Evolutionary conservation across 2,888 invertebrate species (phyloP), one percentile per base, ranked within the genome.

Genomic region (Lamproptera curius): DNA sequence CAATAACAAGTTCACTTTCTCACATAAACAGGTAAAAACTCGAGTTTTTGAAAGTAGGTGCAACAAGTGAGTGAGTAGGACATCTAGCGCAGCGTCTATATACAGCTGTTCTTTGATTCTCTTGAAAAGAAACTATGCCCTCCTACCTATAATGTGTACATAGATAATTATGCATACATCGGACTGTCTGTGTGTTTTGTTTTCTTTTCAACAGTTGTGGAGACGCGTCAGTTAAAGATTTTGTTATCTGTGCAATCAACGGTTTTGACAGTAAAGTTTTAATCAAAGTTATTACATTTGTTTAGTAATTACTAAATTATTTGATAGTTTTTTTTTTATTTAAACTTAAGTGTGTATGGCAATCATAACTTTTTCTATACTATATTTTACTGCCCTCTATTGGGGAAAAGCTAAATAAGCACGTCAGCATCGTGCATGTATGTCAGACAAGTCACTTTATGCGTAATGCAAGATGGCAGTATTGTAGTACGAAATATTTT

Each of bases 11-110:
- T 69, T 75, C 72, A 79, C 83, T 83, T 81, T 82, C 75, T 75
- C 76, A 73, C 65, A 65, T 70, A 76, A 58, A 74, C 70, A 72
- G 66, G 71, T 73, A 71, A 75, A 76, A 62, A 70, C 67, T 63
- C 64, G 62, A 70, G 55, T 63, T 79, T 76, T 76, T 73, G 77
- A 86, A 86, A 84, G 80, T 83, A 64, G 73, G 67, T 76, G 81
- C 66, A 65, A 67, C 62, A 65, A 65, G 62, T 56, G 54, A 55
- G 70, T 64, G 65, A 58, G 58, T 57, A 65, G 43, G 52, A 52
- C 35, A 62, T 49, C 43, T 43, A 49, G 34, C 43, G 23, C 35
- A 40, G 49, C 42, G 49, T 49, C 49, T 43, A 56, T 43, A 56
- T 67, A 69, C 67, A 76, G 73, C 73, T 75, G 75, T 76, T 73